phyloP scores from a whole-genome alignment of 2,113 vertebrate species.

The Salvelinus namaycush region DNA sequence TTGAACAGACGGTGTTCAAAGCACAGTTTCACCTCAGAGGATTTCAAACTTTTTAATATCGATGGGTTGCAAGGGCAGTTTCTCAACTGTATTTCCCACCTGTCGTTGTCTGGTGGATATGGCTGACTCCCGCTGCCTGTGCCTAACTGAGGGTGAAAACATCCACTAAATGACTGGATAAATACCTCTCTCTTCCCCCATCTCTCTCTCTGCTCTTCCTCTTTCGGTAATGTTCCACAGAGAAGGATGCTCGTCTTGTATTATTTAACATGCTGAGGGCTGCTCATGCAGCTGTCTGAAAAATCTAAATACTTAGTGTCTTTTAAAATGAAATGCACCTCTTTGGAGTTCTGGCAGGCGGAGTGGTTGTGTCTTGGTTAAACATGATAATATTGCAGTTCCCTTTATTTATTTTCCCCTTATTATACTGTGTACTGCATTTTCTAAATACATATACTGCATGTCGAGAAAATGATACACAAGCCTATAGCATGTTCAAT shows the following conservation, averaged over 20 bases:
- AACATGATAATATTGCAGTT: too few species aligned
- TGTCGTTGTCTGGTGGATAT: constrained; percentile 2
- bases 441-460: too few species aligned
- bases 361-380: background rate
- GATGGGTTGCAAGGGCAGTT: background rate
- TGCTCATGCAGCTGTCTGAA: constrained; percentile 9
- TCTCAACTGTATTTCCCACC: background rate
- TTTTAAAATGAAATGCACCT: constrained; percentile 12
- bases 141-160: constrained; percentile 46
- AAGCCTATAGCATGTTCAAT: too few species aligned
- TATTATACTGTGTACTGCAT: too few species aligned
- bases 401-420: too few species aligned
- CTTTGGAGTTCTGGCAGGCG: background rate
- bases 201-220: background rate
- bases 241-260: constrained; percentile 12
- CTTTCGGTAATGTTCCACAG: background rate
- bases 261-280: constrained; percentile 23
- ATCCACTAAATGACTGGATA: constrained; percentile 38
- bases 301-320: background rate
- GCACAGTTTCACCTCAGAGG: background rate
- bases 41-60: background rate
- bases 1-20: background rate
- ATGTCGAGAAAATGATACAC: too few species aligned
- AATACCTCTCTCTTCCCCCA: constrained; percentile 3
- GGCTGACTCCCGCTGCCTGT: constrained; percentile 15